Evolutionary conservation across 2,888 invertebrate genomes (phyloP).

Genomic region (Tillus elongatus): DNA sequence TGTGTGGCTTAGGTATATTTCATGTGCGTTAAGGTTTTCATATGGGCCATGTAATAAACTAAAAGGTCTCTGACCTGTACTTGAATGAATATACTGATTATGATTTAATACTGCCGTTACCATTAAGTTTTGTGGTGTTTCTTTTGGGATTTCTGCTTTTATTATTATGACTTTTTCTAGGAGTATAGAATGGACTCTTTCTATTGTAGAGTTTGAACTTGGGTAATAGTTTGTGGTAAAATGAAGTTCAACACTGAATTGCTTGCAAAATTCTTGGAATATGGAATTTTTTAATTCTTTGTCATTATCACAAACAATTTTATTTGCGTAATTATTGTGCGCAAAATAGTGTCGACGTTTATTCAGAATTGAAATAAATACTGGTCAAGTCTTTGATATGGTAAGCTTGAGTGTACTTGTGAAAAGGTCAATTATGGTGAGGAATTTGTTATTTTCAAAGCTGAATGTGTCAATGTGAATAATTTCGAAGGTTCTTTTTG

Average conservation of each 20-base stretch:
- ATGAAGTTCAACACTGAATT: slow-evolving; percentile 1
- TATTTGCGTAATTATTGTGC: background rate
- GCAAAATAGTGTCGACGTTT: background rate
- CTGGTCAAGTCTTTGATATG: background rate
- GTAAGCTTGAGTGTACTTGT: slow-evolving; percentile 7
- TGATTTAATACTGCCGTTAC: background rate
- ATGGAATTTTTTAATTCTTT: slow-evolving; percentile 4
- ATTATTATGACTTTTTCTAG: background rate
- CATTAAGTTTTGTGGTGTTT: background rate
- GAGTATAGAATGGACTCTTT: slow-evolving; percentile 1
- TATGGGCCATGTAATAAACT: slow-evolving; percentile 4
- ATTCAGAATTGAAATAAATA: background rate
- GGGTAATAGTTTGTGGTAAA: slow-evolving; percentile 4
- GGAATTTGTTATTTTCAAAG: background rate
- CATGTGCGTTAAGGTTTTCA: slow-evolving; percentile 2
- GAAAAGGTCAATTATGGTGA: slow-evolving; percentile 4
- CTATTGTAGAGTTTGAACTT: slow-evolving; percentile 6
- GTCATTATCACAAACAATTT: slow-evolving; percentile 5
- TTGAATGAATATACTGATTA: slow-evolving; percentile 3
- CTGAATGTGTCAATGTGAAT: slow-evolving; percentile 3
- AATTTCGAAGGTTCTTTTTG: slow-evolving; percentile 1
- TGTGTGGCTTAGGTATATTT: background rate
- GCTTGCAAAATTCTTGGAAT: slow-evolving; percentile 1
- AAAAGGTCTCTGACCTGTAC: background rate
- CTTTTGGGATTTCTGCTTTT: too few species aligned